These are phyloP conservation scores for Calyptommatus sinebrachiatus DNA, from an alignment of 2,113 vertebrate genomes.

Conservation along the genomic window DNA sequence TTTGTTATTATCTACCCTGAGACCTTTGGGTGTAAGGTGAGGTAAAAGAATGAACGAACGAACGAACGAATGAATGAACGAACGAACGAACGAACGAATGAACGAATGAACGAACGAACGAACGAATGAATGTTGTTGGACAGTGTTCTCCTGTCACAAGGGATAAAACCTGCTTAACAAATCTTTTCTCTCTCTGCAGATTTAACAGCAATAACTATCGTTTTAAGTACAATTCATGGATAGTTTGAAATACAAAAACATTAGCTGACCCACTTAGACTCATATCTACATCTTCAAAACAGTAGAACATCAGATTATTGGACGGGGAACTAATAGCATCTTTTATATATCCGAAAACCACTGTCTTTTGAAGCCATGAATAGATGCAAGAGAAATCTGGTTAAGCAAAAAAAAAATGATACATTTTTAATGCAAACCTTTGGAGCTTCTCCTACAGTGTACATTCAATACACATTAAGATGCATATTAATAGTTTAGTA, in stretches of 20 bases:
- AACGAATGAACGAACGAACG: no score
- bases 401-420: constrained; percentile 31
- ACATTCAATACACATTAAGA: neutral
- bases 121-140: no score
- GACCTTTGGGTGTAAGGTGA: no score
- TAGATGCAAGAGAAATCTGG: constrained; percentile 47
- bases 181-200: no score
- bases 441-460: neutral
- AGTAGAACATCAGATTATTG: constrained; percentile 41
- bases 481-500: constrained; percentile 46
- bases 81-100: no score
- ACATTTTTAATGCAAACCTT: constrained; percentile 48
- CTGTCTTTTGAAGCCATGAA: constrained; percentile 40
- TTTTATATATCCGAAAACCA: constrained; percentile 21
- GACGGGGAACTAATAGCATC: neutral
- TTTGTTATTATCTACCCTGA: no score
- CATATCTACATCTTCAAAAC: constrained; percentile 26
- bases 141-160: neutral
- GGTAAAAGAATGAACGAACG: no score
- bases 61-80: no score
- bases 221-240: neutral
- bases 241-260: neutral
- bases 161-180: no score
- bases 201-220: neutral
- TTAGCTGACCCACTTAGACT: constrained; percentile 32